A percentile compares a stretch with the other conserved stretches of the same genome.
phyloP scores from a whole-genome alignment of 2,113 vertebrate genomes.

The Rhabdomys dilectus region DNA sequence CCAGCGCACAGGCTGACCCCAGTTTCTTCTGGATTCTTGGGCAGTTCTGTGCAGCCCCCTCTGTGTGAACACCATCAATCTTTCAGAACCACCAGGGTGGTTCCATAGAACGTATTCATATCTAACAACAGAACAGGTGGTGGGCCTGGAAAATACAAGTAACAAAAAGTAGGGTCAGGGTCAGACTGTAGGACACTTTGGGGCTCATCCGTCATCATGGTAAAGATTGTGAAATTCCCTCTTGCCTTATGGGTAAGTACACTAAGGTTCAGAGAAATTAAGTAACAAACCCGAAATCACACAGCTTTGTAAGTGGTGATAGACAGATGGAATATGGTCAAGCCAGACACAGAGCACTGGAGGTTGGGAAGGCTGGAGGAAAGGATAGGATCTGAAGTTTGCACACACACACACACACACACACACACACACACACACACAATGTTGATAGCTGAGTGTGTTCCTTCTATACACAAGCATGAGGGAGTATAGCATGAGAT shows the following conservation, averaged over 20 bases:
- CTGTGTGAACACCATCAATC: not conserved
- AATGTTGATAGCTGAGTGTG: not conserved
- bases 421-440: not conserved
- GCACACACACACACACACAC: not conserved
- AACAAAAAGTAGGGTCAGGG: accelerated
- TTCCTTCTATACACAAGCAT: not conserved
- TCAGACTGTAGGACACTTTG: not conserved
- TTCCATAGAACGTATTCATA: not conserved
- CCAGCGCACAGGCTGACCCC: not conserved
- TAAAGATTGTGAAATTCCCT: accelerated
- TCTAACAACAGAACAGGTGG: not conserved
- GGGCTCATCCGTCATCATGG: not conserved
- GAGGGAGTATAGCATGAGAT: not conserved
- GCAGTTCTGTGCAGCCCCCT: not conserved
- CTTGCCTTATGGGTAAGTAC: not conserved
- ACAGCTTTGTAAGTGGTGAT: not conserved
- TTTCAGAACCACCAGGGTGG: not conserved
- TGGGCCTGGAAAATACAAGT: not conserved
- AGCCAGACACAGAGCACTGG: not conserved
- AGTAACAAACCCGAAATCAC: not conserved
- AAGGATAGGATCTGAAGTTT: not conserved
- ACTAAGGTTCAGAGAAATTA: not conserved
- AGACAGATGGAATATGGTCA: not conserved
- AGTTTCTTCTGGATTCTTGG: not conserved
- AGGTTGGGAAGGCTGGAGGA: too few relatives aligned